phyloP scores from a whole-genome alignment of 2,888 invertebrate genomes.

The Xylota sylvarum region DNA sequence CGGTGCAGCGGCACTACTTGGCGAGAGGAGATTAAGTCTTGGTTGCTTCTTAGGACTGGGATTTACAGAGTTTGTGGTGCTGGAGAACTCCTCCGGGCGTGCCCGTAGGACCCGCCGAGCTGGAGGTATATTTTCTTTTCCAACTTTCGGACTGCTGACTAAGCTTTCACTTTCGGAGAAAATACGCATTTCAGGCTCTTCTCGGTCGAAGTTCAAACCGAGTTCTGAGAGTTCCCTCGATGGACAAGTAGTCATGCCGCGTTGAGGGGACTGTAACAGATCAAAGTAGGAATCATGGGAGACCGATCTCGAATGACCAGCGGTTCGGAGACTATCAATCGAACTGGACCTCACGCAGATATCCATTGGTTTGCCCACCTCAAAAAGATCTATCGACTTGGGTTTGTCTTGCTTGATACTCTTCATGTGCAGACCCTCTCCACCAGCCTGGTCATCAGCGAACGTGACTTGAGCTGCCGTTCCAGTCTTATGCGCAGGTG shows the following conservation, averaged over 20 bases:
- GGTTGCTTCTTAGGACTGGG: conserved; percentile 88
- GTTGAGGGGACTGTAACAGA: conserved; percentile 84
- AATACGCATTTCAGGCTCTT: conserved; percentile 94
- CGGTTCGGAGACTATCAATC: conserved; percentile 84
- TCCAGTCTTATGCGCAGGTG: conserved; percentile 78
- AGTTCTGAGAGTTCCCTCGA: conserved; percentile 92
- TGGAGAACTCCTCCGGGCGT: conserved; percentile 86
- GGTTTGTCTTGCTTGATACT: conserved; percentile 81
- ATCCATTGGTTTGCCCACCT: conserved; percentile 84
- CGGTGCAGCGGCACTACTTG: conserved; percentile 81
- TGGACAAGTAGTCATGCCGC: conserved; percentile 83
- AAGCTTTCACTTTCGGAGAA: conserved; percentile 94
- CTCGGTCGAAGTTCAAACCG: conserved; percentile 92
- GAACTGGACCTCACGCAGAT: conserved; percentile 84
- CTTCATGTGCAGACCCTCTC: conserved; percentile 78
- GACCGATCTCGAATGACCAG: conserved; percentile 88
- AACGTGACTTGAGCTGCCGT: conserved; percentile 81
- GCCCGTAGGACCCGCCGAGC: conserved; percentile 86
- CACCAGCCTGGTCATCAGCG: conserved; percentile 79
- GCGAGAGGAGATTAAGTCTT: conserved; percentile 85
- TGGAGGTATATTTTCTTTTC: conserved; percentile 85
- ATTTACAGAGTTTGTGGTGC: conserved; percentile 86
- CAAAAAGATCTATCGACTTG: conserved; percentile 84
- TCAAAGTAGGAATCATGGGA: conserved; percentile 98
- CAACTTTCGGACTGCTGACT: conserved; percentile 87